These are phyloP conservation scores for Amitus sp. DNA, from an alignment of 2,888 invertebrate species.

Conservation along the genomic window DNA sequence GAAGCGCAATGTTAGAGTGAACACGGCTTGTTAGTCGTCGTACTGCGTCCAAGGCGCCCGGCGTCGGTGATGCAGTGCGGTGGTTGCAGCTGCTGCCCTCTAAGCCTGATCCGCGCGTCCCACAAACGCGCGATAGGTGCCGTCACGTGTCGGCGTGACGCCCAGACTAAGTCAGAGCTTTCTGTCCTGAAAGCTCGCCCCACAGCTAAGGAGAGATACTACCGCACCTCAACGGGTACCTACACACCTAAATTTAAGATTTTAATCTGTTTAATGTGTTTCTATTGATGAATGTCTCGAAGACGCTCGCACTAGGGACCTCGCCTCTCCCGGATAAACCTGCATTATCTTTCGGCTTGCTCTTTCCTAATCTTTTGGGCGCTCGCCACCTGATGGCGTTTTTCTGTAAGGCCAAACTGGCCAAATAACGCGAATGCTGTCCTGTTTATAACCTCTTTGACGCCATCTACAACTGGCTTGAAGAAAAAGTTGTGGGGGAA, in stretches of 20 bases:
- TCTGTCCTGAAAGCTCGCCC: slow-evolving; percentile 60
- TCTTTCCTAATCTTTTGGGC: too few relatives aligned
- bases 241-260: slow-evolving; percentile 59
- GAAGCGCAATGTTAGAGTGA: slow-evolving; percentile 53
- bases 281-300: slow-evolving; percentile 28
- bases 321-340: too few relatives aligned
- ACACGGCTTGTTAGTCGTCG: slow-evolving; percentile 63
- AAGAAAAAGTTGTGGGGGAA: too few relatives aligned
- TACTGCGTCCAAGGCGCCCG: slow-evolving; percentile 64
- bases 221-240: slow-evolving; percentile 64
- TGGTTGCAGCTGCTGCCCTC: slow-evolving; percentile 62
- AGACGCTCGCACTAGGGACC: slow-evolving; percentile 1
- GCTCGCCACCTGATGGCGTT: too few relatives aligned
- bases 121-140: slow-evolving; percentile 46
- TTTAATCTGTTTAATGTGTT: slow-evolving; percentile 43
- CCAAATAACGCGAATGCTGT: too few relatives aligned
- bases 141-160: slow-evolving; percentile 55
- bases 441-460: too few relatives aligned
- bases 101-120: slow-evolving; percentile 56
- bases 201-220: slow-evolving; percentile 63
- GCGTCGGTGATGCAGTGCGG: slow-evolving; percentile 65
- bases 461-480: too few relatives aligned
- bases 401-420: too few relatives aligned
- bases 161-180: slow-evolving; percentile 58
- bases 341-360: too few relatives aligned